Evolutionary conservation across 2,888 invertebrate genomes (phyloP), one percentile per base, ranked within the genome.

Genomic region (Andrena hattorfiana): DNA sequence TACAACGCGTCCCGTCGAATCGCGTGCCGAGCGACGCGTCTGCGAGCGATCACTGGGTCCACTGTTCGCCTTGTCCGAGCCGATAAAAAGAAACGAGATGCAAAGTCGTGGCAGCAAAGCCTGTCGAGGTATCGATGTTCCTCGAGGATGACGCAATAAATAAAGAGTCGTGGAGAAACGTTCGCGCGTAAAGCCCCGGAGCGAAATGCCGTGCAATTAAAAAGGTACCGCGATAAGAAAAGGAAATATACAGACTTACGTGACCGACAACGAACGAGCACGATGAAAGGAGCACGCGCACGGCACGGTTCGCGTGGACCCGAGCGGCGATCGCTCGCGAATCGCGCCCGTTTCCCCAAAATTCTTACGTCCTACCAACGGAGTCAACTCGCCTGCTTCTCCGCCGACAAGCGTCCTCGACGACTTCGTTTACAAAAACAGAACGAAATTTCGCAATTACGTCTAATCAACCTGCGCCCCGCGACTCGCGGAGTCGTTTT

Each of bases 1-100:
- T 93, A 93, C 93, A 91, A 83, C 88, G 85, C 80, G 67, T 73
- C 70, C 54, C 79, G 81, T 49, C 77, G 81, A 56, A 62, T 83
- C 84, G 83, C 87, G 71, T 87, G 56, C 79, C 77, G 66, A 70
- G 69, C 68, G 75, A 87, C 88, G 88, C 79, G 62, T 71, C 67
- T 20, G 73, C 83, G 28, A 85, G 42, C 87, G 81, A 88, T 81
- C 87, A 70, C 83, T 85, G 79, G 60, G 79, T 85, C 70, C 86
- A 66, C 72, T 28, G 8, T 8, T 49, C 67, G 10, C 56, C 28
- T 26, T 3, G n/a, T n/a, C 30, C 13, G 2, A 76, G 32, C 26
- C 56, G n/a, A 35, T 56, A 42, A 5, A 42, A 42, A 4, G 42
- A 42, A 42, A 42, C 42, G 16, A 42, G 13, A 16, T 26, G 20